Evolutionary conservation across 2,113 vertebrate genomes (phyloP).

Genomic region (Tinamus guttatus): DNA sequence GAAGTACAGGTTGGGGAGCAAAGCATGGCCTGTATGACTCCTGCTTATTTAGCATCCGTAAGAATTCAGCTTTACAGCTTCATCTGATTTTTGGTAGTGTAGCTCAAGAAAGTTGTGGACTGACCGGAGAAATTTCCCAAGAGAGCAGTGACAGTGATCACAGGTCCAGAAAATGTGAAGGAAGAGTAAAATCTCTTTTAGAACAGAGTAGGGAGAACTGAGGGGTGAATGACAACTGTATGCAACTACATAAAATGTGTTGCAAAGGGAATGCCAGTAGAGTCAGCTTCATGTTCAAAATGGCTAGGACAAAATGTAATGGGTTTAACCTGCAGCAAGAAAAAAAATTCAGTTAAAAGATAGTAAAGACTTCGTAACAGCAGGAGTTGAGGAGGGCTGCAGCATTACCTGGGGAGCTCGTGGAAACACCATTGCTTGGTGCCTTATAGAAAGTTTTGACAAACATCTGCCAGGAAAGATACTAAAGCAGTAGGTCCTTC

Average conservation of each 20-base stretch:
- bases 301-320: not conserved
- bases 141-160: not conserved
- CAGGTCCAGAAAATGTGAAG: not conserved
- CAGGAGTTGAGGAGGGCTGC: not conserved
- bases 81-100: not conserved
- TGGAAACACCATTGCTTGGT: not conserved
- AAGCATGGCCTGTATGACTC: not conserved
- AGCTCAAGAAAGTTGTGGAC: not conserved
- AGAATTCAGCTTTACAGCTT: not conserved
- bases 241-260: not conserved
- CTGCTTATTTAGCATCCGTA: not conserved
- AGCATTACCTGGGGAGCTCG: not conserved
- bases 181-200: not conserved
- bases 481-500: not conserved
- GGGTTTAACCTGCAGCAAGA: not conserved
- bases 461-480: not conserved
- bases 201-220: not conserved
- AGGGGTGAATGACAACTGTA: fast-evolving
- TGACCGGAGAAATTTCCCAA: not conserved
- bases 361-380: not conserved
- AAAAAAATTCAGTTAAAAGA: not conserved
- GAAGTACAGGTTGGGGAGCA: fast-evolving
- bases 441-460: not conserved
- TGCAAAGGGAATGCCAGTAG: not conserved
- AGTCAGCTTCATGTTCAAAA: not conserved